Evolutionary conservation across 2,888 invertebrate species (phyloP).

Genomic region (Dexiosoma caninum): DNA sequence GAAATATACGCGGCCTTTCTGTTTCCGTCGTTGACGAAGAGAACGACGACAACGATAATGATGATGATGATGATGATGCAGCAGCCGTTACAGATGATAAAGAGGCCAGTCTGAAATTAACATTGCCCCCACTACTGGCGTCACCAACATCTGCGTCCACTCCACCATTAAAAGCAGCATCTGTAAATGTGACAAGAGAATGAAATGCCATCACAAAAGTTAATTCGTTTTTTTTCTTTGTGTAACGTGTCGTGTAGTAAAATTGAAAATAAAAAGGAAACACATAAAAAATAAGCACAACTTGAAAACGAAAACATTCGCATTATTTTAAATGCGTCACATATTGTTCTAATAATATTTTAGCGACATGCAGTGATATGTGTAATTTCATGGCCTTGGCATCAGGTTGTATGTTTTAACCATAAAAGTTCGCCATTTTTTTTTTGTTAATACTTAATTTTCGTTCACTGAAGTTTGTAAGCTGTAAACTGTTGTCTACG

Average conservation of each 20-base stretch:
- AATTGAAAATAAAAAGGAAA: background rate
- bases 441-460: too few relatives aligned
- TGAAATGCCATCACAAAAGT: constrained; percentile 38
- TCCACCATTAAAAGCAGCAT: constrained; percentile 47
- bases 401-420: too few relatives aligned
- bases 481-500: too few relatives aligned
- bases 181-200: constrained; percentile 45
- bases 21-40: constrained; percentile 60
- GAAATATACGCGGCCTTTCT: constrained; percentile 72
- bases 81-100: constrained; percentile 36
- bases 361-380: constrained; percentile 26
- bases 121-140: constrained; percentile 14
- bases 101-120: constrained; percentile 40
- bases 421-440: too few relatives aligned
- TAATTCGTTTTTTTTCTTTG: constrained; percentile 12
- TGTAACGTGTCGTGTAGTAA: constrained; percentile 26
- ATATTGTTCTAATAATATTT: constrained; percentile 39
- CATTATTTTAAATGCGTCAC: constrained; percentile 42
- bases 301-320: background rate
- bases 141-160: constrained; percentile 13
- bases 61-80: constrained; percentile 42
- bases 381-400: background rate
- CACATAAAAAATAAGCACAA: background rate
- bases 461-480: too few relatives aligned
- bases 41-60: constrained; percentile 32